Evolutionary conservation across 2,888 invertebrate species (phyloP).

Genomic region (Orthosia cruda): DNA sequence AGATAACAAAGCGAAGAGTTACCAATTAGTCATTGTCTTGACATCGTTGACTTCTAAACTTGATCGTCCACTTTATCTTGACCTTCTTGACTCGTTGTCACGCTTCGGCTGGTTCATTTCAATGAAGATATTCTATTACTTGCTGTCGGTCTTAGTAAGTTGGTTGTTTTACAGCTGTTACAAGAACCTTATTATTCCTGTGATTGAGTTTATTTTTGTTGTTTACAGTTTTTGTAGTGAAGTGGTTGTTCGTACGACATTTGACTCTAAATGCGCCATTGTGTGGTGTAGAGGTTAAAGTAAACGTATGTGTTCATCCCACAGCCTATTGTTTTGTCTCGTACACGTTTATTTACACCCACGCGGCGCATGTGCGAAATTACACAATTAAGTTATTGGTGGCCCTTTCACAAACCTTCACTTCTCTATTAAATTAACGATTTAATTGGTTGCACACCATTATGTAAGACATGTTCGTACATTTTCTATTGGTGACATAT

Average conservation of each 20-base stretch:
- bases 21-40: conserved; percentile 78
- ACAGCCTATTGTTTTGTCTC: conserved; percentile 82
- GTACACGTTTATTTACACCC: conserved; percentile 74
- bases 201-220: conserved; percentile 68
- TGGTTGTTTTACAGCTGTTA: conserved; percentile 63
- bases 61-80: conserved; percentile 70
- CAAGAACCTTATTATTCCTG: conserved; percentile 67
- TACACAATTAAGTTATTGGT: conserved; percentile 73
- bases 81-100: conserved; percentile 70
- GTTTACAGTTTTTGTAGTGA: conserved; percentile 62
- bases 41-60: conserved; percentile 72
- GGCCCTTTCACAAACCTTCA: conserved; percentile 64
- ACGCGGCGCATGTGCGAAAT: conserved; percentile 73
- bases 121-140: conserved; percentile 69
- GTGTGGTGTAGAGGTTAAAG: conserved; percentile 73
- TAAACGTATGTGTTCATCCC: conserved; percentile 78
- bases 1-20: conserved; percentile 69
- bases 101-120: conserved; percentile 59
- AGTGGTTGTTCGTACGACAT: conserved; percentile 59
- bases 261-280: conserved; percentile 75
- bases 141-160: conserved; percentile 60
- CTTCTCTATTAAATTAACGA: conserved; percentile 55
- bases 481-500: conserved; percentile 43
- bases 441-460: conserved; percentile 46
- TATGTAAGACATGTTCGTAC: conserved; percentile 26